Evolutionary conservation across 30 jellyfish, hydroid and myxozoan species (phyloP), one percentile per base, ranked within the genome.

Genomic region (Rhopilema esculentum): DNA sequence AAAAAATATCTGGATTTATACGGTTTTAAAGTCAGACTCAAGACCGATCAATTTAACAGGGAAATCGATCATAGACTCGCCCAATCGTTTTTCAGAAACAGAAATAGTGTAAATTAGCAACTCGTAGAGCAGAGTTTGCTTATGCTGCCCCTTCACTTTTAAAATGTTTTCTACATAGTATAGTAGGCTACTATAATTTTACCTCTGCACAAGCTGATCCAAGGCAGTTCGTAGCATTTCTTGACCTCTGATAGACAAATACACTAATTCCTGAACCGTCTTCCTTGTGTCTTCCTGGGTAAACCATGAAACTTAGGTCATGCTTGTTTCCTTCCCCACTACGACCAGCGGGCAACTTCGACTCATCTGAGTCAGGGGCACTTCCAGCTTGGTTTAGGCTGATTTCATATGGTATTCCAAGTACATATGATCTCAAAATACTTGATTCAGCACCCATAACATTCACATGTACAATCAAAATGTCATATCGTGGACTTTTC

Each of bases 361-460:
- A n/a, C n/a, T n/a, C n/a, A n/a, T n/a, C n/a, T n/a, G n/a, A n/a
- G 57, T 40, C 57, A 6, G 57, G 12, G 4, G 49, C n/a, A 26
- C 51, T 40, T 32, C 31, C 30, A 18, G 62, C 82, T 22, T 50
- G 53, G 31, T 66, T 71, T 12, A 30, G 27, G 20, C 32, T 66
- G 20, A 66, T 63, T 8, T 69, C 88, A 78, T 31, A 86, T 0
- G 92, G 90, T 52, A 65, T 52, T 18, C 95, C 97, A 40, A 80
- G 51, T 26, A 86, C 92, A 66, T 87, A 92, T 71, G 84, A 66
- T 27, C 66, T 70, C 26, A 88, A 22, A n/a, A 76, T 48, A 69
- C 97, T 88, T 20, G 27, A 65, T 51, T 87, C 98, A 21, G 91
- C 91, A 22, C 98, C 98, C 98, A 92, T 23, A 33, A 21, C 7